Base-by-base conservation (phyloP, 2,113 vertebrate species). In the Boulengeromyrus knoepffleri region DNA sequence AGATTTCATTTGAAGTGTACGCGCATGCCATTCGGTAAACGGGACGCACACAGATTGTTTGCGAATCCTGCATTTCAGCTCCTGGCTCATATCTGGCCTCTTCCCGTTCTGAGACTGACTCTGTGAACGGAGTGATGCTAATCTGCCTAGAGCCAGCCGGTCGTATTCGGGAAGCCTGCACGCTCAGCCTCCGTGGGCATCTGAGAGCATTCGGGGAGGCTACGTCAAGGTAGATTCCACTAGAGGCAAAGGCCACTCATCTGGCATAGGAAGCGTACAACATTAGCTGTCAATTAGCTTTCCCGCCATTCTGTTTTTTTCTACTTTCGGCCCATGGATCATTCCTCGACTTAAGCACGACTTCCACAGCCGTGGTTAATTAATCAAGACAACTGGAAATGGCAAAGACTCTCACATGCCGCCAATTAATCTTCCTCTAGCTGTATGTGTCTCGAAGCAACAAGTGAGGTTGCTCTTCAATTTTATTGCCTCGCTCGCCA, bases 391-490 rank as follows among this genome's bases (percentile, higher is more conserved):
- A 86, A 91, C 91, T 91, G 90, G 91, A 91, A 93, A 88, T 91
- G 90, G 91, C 90, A 87, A 89, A 92, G 90, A 80, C 89, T 87
- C 88, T 92, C 89, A 85, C 83, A 85, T 91, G 77, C 70, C 70
- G 45, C 53, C 92, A 92, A 92, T 93, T 92, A 92, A 92, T 92
- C 91, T 91, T 90, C 88, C 87, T 49, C 91, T 90, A 91, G 85
- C 85, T 80, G 88, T 85, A 90, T 36, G 88, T 46, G 70, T 89
- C 91, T 66, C 89, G 89, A 86, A 91, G 87, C 89, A 39, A 89
- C 90, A 91, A 91, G 91, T 92, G 91, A 88, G 89, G 53, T 45
- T n/a, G 9, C 52, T 15, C 31, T 19, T 49, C 21, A 27, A 2
- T n/a, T 66, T 24, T 15, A 5, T 21, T 21, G 13, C 10, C 39